Base-by-base conservation (phyloP, 2,888 invertebrate genomes). In the Acanthoscelides obtectus region DNA sequence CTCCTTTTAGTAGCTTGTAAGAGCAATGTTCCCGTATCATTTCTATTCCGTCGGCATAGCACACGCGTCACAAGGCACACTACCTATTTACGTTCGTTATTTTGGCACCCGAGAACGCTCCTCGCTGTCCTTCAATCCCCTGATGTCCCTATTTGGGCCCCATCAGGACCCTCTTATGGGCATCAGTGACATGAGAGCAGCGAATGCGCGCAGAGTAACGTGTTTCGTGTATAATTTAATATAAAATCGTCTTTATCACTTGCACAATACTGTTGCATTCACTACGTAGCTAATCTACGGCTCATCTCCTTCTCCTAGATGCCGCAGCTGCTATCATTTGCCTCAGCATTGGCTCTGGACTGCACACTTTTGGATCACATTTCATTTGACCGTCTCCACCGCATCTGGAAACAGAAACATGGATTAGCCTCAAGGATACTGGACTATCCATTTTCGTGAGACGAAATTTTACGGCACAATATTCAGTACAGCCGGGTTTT, bases 321-420 rank as follows among this genome's bases (percentile, higher is more conserved):
- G 92, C 92, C 76, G 93, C 94, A 71, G 93, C 93, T 70, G 93
- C 94, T 83, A 96, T 94, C 92, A 96, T 95, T 88, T 95, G 94
- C 83, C 94, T 89, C 82, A 96, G 87, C 92, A 95, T 93, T 72
- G 96, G 95, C 84, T 95, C 94, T 67, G 96, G 95, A 79, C 94
- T 93, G 86, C 96, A 96, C 76, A 91, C 91, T 86, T 93, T 93
- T 73, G 97, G 97, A 86, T 96, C 94, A 86, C 97, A 97, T 87
- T 95, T 93, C 96, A 97, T 96, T 86, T 95, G 94, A 81, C 96
- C 96, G 85, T 95, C 93, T 76, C 93, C 92, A 82, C 96, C 96
- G 87, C 97, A 97, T 87, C 96, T 95, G 87, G 88, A 88, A 79
- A 71, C n/a, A n/a, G n/a, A n/a, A n/a, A n/a, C n/a, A n/a, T n/a